A percentile compares a stretch with the other conserved stretches of the same genome.
Evolutionary conservation across 2,113 vertebrate genomes (phyloP).

Genomic region (Stigmatopora nigra): DNA sequence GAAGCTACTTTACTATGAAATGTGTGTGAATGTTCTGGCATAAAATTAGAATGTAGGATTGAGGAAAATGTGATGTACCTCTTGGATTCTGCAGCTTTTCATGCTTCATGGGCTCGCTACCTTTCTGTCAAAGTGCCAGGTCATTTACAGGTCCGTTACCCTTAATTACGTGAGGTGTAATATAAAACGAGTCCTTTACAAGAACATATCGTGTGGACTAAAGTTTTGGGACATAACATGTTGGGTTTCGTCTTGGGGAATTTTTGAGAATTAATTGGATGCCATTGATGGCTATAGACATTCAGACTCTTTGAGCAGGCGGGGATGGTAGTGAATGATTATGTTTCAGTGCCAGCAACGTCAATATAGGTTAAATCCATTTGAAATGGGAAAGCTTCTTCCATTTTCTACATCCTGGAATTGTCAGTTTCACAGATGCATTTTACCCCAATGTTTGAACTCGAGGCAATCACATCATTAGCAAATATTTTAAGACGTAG

Average conservation of each 20-base stretch:
- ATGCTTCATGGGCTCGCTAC: constrained; percentile 28
- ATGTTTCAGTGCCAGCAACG: too few relatives aligned
- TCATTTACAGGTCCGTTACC: constrained; percentile 46
- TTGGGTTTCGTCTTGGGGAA: background rate
- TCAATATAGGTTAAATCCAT: too few relatives aligned
- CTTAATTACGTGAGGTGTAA: constrained; percentile 35
- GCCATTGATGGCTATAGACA: too few relatives aligned
- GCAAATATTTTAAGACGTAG: background rate
- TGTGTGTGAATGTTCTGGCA: too few relatives aligned
- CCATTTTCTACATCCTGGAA: too few relatives aligned
- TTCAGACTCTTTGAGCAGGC: too few relatives aligned
- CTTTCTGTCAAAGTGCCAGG: constrained; percentile 39
- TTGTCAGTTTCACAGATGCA: background rate
- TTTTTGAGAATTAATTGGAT: too few relatives aligned
- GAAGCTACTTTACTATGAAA: constrained; percentile 8
- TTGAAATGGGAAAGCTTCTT: too few relatives aligned
- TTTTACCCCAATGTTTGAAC: background rate
- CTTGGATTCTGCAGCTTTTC: constrained; percentile 13
- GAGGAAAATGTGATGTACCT: constrained; percentile 17
- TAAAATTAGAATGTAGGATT: constrained; percentile 13
- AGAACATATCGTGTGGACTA: background rate
- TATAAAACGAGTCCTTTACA: constrained; percentile 21
- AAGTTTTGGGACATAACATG: background rate
- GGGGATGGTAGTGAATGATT: too few relatives aligned
- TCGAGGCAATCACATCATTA: background rate